Evolutionary conservation across 2,888 invertebrate species (phyloP).

Genomic region (Drosophila merina): DNA sequence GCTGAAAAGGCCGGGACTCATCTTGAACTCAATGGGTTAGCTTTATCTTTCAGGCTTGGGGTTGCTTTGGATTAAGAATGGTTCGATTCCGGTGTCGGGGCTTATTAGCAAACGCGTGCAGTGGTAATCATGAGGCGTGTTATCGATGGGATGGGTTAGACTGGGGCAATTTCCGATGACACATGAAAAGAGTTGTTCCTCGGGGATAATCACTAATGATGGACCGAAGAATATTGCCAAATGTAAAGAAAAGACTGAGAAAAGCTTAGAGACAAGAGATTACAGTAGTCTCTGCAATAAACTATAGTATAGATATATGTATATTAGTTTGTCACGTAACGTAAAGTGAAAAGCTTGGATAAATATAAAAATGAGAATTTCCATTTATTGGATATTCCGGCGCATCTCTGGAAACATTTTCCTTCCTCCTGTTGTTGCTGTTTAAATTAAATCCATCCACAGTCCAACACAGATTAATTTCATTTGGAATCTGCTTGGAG

Average conservation of each 20-base stretch:
- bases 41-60: slow-evolving; percentile 16
- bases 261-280: slow-evolving; percentile 56
- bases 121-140: slow-evolving; percentile 68
- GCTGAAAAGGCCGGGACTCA: slow-evolving; percentile 32
- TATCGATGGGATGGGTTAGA: slow-evolving; percentile 46
- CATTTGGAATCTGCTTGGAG: slow-evolving; percentile 25
- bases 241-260: slow-evolving; percentile 45
- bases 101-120: slow-evolving; percentile 75
- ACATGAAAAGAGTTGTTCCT: slow-evolving; percentile 65
- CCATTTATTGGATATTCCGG: slow-evolving; percentile 12
- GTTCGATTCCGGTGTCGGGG: slow-evolving; percentile 13
- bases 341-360: neutral
- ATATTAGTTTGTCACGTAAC: too few relatives aligned
- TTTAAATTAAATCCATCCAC: slow-evolving; percentile 67
- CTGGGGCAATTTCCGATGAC: slow-evolving; percentile 72
- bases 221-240: slow-evolving; percentile 32
- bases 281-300: slow-evolving; percentile 42
- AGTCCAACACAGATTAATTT: slow-evolving; percentile 41
- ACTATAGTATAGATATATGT: neutral
- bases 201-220: slow-evolving; percentile 58
- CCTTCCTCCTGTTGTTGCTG: slow-evolving; percentile 42
- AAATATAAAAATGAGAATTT: slow-evolving; percentile 6
- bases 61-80: slow-evolving; percentile 10
- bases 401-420: neutral
- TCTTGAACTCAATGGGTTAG: slow-evolving; percentile 21